Conservation (phyloP, 1,140 invertebrate genomes). For the Parasteatoda tepidariorum region DNA sequence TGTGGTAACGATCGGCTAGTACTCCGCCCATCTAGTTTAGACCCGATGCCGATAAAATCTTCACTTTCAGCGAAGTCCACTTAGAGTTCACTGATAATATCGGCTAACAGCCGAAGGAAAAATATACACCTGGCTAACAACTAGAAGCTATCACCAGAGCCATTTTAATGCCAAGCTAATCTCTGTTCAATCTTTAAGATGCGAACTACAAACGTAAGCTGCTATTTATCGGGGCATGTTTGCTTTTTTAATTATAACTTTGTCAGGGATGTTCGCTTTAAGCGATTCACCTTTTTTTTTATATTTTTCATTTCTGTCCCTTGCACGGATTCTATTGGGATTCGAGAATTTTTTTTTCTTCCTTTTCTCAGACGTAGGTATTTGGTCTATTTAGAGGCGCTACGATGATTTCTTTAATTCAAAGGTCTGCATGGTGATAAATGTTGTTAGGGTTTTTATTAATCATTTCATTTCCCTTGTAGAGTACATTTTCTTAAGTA, state of each 20-base stretch:
- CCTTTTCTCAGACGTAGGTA: no score
- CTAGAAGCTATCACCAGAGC: background rate
- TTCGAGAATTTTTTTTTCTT: background rate
- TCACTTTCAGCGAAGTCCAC: slow-evolving; percentile 8
- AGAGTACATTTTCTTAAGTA: no score
- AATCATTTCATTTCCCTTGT: no score
- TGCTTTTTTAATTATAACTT: slow-evolving; percentile 19
- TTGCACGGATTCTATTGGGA: background rate
- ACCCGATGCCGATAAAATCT: background rate
- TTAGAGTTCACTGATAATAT: slow-evolving; percentile 3
- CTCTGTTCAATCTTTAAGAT: background rate
- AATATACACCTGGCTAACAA: slow-evolving; percentile 6
- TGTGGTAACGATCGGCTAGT: background rate
- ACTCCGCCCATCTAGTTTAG: background rate
- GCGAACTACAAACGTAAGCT: background rate
- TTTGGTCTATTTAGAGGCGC: no score
- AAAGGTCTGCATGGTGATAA: no score
- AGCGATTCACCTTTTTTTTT: background rate
- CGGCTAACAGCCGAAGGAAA: background rate
- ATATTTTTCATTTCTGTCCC: background rate
- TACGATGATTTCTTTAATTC: no score
- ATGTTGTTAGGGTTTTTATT: no score
- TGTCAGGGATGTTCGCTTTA: background rate
- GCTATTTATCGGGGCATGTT: background rate
- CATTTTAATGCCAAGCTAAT: slow-evolving; percentile 5